These are phyloP conservation scores for Uropetala carovei DNA, from an alignment of 2,888 invertebrate species.

Conservation along the genomic window DNA sequence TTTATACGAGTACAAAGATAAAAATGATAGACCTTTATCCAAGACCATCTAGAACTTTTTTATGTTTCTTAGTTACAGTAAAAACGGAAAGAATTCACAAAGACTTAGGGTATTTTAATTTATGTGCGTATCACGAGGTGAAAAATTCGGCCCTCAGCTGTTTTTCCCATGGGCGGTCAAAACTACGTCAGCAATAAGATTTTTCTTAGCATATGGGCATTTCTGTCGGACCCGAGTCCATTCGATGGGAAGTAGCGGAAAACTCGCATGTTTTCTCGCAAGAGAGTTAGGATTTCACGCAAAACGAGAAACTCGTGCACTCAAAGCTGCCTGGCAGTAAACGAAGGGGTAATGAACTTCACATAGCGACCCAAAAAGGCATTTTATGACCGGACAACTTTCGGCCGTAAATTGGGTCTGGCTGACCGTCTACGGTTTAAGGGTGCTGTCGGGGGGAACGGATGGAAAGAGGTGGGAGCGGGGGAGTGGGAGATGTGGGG, in stretches of 20 bases:
- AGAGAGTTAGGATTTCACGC: constrained; percentile 42
- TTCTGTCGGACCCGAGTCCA: neutral
- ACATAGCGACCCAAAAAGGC: constrained; percentile 60
- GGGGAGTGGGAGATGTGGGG: neutral
- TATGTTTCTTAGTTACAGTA: constrained; percentile 1
- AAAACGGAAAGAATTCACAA: constrained; percentile 1
- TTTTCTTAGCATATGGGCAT: constrained; percentile 32
- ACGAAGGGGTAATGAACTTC: constrained; percentile 59
- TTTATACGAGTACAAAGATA: neutral
- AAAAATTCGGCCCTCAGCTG: neutral
- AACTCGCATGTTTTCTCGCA: neutral
- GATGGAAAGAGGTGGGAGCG: neutral
- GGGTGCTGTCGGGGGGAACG: constrained; percentile 26
- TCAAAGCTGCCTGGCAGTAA: constrained; percentile 38
- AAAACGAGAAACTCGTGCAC: constrained; percentile 48
- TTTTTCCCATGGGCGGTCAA: neutral
- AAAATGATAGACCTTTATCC: constrained; percentile 14
- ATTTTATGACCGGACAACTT: constrained; percentile 60
- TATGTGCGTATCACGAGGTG: constrained; percentile 32
- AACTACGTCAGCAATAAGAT: neutral
- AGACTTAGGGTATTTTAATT: constrained; percentile 27
- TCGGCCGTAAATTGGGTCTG: constrained; percentile 62
- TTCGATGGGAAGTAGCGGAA: neutral
- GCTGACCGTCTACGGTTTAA: constrained; percentile 53
- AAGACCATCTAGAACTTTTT: constrained; percentile 14